Evolutionary conservation across 1,140 invertebrate genomes (phyloP).

Genomic region (Drosophila ambigua): DNA sequence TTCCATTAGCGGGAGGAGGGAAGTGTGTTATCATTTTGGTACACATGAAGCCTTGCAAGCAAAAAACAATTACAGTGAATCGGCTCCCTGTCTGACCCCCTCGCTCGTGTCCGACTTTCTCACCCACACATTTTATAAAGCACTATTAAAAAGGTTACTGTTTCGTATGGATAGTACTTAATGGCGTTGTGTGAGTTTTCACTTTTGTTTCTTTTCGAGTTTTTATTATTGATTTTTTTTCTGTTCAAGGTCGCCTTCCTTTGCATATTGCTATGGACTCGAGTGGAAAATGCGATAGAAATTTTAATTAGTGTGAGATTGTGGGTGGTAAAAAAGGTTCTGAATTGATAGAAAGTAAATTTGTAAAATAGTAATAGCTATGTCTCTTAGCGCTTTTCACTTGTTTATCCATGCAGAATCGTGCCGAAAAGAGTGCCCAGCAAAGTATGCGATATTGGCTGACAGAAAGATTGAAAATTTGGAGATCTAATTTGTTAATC

Average conservation of each 20-base stretch:
- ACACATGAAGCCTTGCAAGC: not conserved
- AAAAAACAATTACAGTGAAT: constrained; percentile 10
- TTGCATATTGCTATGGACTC: constrained; percentile 11
- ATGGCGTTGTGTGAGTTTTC: constrained; percentile 33
- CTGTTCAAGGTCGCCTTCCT: constrained; percentile 48
- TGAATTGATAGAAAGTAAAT: no score
- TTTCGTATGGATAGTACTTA: not conserved
- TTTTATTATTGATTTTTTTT: constrained; percentile 65
- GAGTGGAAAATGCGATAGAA: constrained; percentile 11
- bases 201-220: constrained; percentile 53
- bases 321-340: no score
- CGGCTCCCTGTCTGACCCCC: not conserved
- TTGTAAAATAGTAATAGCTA: no score
- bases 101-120: constrained; percentile 3
- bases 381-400: no score
- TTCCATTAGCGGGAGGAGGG: not conserved
- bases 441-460: no score
- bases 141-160: not conserved
- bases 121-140: not conserved
- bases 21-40: not conserved
- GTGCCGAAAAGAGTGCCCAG: no score
- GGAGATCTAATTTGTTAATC: not conserved
- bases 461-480: no score
- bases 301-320: constrained; percentile 22
- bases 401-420: no score